phyloP scores from a whole-genome alignment of 2,113 vertebrate genomes.

The Zosterops pallidus region DNA sequence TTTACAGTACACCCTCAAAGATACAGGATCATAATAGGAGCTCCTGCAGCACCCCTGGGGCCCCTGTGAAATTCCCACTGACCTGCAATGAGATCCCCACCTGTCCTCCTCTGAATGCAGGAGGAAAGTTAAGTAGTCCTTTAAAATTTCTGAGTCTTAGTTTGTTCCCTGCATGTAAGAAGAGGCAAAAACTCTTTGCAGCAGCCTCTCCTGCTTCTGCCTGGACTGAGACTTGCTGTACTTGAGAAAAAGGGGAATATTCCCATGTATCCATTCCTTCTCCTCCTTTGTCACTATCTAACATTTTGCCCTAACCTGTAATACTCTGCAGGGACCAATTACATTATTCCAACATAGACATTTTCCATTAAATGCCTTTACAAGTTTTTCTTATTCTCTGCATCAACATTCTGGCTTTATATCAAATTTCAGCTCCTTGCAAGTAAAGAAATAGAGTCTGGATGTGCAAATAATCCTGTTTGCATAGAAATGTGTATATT shows the following conservation, averaged over 20 bases:
- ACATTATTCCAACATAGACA: constrained; percentile 63
- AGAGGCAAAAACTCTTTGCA: neutral
- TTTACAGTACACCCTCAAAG: neutral
- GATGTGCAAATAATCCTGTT: neutral
- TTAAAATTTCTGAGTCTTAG: neutral
- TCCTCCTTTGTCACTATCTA: constrained; percentile 22
- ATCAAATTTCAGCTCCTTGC: constrained; percentile 36
- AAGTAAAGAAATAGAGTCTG: neutral
- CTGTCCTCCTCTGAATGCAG: neutral
- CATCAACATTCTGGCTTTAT: neutral
- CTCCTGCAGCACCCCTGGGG: neutral
- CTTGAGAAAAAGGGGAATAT: constrained; percentile 5
- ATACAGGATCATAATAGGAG: neutral
- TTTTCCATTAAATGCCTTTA: constrained; percentile 61
- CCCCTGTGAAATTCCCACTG: neutral
- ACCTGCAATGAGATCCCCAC: neutral
- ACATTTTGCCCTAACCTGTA: constrained; percentile 36
- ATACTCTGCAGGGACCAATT: constrained; percentile 64
- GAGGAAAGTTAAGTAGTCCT: neutral
- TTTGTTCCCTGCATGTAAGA: neutral
- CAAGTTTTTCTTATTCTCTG: constrained; percentile 31
- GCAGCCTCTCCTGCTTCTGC: neutral
- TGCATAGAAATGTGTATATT: neutral
- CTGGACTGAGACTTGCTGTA: neutral
- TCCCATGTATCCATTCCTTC: neutral